These are phyloP conservation scores for Epicauta chinensis DNA, from an alignment of 1,140 invertebrate species.

Conservation along the genomic window DNA sequence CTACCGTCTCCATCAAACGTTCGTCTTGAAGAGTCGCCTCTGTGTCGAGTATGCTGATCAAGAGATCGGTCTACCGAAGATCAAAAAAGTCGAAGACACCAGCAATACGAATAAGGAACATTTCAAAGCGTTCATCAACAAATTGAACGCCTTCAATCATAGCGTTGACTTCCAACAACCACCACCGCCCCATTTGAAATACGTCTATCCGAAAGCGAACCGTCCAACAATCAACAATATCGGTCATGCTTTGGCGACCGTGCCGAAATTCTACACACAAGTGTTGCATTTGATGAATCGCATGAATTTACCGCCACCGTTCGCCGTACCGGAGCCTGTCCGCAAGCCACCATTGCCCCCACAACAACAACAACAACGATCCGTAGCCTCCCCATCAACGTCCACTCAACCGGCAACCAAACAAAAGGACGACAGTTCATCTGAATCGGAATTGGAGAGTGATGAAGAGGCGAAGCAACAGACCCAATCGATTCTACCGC, in stretches of 20 bases:
- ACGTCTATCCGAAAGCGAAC: constrained; percentile 71
- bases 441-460: constrained; percentile 78
- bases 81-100: constrained; percentile 32
- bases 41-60: constrained; percentile 57
- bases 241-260: constrained; percentile 61
- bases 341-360: constrained; percentile 18
- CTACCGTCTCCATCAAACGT: constrained; percentile 57
- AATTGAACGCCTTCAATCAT: constrained; percentile 62
- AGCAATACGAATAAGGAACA: constrained; percentile 40
- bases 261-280: constrained; percentile 80
- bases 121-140: constrained; percentile 59
- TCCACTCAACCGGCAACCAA: background rate
- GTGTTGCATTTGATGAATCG: constrained; percentile 92
- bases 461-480: constrained; percentile 49
- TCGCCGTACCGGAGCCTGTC: constrained; percentile 46
- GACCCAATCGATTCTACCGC: constrained; percentile 43
- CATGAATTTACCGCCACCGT: constrained; percentile 88
- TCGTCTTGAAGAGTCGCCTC: constrained; percentile 51
- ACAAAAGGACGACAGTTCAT: constrained; percentile 23
- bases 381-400: background rate
- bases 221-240: constrained; percentile 71
- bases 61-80: constrained; percentile 26
- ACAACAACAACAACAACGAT: constrained; percentile 11
- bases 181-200: constrained; percentile 63
- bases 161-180: constrained; percentile 63